A percentile compares a stretch with the other conserved stretches of the same genome.
Conservation (phyloP, 1,140 invertebrate species). For the Campoletis sonorensis region DNA sequence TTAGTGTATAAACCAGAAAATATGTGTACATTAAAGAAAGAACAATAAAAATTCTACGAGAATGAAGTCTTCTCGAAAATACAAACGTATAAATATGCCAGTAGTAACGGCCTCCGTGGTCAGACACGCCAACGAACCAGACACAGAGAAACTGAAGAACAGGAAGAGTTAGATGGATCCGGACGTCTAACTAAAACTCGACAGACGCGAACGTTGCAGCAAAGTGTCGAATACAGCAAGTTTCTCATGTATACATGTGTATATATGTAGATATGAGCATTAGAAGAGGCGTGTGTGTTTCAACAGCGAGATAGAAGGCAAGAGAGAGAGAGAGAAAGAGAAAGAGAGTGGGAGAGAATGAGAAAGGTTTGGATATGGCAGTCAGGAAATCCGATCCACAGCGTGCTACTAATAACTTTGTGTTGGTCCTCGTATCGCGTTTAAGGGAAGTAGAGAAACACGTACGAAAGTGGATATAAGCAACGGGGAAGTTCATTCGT, state of each 20-base stretch:
- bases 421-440: slow-evolving; percentile 63
- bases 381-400: slow-evolving; percentile 59
- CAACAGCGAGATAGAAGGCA: neutral
- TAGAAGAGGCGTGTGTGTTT: slow-evolving; percentile 18
- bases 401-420: slow-evolving; percentile 68
- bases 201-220: slow-evolving; percentile 23
- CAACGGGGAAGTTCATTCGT: slow-evolving; percentile 70
- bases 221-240: slow-evolving; percentile 35
- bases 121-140: slow-evolving; percentile 15
- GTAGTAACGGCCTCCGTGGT: slow-evolving; percentile 13
- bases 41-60: neutral
- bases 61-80: neutral
- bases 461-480: slow-evolving; percentile 75
- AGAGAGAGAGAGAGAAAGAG: slow-evolving; percentile 32
- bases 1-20: no score
- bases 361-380: slow-evolving; percentile 28
- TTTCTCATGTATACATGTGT: slow-evolving; percentile 5
- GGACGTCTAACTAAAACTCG: slow-evolving; percentile 33
- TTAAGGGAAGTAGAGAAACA: slow-evolving; percentile 62
- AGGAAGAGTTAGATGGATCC: neutral
- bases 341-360: slow-evolving; percentile 39
- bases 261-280: slow-evolving; percentile 2
- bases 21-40: no score
- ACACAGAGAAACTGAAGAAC: neutral
- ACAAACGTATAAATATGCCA: neutral